A percentile compares a stretch with the other conserved stretches of the same genome.
phyloP scores from a whole-genome alignment of 2,113 vertebrate species.

The Scomber scombrus region DNA sequence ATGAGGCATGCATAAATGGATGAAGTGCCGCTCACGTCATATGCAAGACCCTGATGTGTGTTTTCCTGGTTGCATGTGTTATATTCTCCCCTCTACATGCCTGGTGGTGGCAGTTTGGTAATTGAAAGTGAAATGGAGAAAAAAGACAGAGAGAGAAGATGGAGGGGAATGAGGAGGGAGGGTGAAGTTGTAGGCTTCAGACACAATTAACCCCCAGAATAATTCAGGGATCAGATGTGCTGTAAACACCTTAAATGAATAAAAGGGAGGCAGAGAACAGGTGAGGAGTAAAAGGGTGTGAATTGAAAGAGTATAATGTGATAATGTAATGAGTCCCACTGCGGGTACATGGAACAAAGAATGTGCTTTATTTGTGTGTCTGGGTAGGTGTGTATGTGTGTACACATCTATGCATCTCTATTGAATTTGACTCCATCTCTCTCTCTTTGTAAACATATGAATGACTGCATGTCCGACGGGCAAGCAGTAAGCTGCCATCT shows the following conservation, averaged over 20 bases:
- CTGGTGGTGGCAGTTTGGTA: conserved; percentile 63
- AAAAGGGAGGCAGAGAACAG: conserved; percentile 7
- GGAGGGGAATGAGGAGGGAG: conserved; percentile 40
- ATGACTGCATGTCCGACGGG: conserved; percentile 53
- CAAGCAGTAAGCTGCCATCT: conserved; percentile 61
- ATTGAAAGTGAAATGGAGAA: conserved; percentile 68
- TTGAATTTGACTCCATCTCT: conserved; percentile 47
- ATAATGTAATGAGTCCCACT: conserved; percentile 50
- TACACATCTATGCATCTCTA: conserved; percentile 5
- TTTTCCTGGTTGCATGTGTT: conserved; percentile 65
- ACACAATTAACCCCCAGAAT: conserved; percentile 67
- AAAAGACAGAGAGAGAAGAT: conserved; percentile 18
- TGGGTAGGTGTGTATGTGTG: neutral
- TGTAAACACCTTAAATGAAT: conserved; percentile 53
- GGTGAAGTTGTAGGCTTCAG: conserved; percentile 49
- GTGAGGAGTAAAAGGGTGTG: conserved; percentile 16
- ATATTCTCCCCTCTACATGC: conserved; percentile 59
- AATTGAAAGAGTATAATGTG: conserved; percentile 27
- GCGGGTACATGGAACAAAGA: conserved; percentile 11
- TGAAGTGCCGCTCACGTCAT: conserved; percentile 54
- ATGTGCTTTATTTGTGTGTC: conserved; percentile 14
- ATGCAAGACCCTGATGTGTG: conserved; percentile 46
- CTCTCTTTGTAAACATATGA: conserved; percentile 60
- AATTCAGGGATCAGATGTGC: conserved; percentile 57
- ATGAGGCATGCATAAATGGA: conserved; percentile 79